Conservation (phyloP, 2,113 vertebrate genomes). For the Leucoraja erinaceus region DNA sequence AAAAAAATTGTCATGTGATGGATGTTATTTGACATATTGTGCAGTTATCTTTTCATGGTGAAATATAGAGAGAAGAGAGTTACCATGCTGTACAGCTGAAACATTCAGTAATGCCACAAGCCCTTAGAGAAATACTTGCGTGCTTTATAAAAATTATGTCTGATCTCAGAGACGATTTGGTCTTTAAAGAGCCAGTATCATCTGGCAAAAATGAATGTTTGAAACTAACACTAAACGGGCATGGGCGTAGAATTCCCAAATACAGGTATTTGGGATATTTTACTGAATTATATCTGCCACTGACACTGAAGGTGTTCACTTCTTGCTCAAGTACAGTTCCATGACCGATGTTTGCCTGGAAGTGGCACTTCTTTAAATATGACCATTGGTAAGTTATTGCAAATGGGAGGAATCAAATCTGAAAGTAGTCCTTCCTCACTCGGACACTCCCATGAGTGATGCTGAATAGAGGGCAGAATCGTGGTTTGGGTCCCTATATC, state of each 20-base stretch:
- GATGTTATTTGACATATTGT: slow-evolving; percentile 24
- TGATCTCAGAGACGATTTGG: background rate
- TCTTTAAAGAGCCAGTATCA: background rate
- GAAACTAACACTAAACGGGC: background rate
- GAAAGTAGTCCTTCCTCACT: background rate
- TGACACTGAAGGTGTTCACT: background rate
- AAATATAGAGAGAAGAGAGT: background rate
- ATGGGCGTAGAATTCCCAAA: background rate
- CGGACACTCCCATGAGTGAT: background rate
- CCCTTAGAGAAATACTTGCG: background rate
- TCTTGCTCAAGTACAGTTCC: background rate
- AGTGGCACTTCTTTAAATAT: background rate
- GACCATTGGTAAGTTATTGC: background rate
- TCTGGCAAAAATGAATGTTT: background rate
- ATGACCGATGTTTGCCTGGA: background rate
- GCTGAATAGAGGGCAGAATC: background rate
- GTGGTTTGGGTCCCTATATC: background rate
- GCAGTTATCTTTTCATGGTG: background rate
- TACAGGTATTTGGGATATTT: slow-evolving; percentile 9
- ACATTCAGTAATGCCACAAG: background rate
- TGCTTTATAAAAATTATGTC: background rate
- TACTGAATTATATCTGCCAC: background rate
- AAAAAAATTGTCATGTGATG: background rate
- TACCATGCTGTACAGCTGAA: background rate
- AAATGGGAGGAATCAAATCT: background rate